Evolutionary conservation across 1,140 invertebrate species (phyloP).

Genomic region (Mamestra configurata): DNA sequence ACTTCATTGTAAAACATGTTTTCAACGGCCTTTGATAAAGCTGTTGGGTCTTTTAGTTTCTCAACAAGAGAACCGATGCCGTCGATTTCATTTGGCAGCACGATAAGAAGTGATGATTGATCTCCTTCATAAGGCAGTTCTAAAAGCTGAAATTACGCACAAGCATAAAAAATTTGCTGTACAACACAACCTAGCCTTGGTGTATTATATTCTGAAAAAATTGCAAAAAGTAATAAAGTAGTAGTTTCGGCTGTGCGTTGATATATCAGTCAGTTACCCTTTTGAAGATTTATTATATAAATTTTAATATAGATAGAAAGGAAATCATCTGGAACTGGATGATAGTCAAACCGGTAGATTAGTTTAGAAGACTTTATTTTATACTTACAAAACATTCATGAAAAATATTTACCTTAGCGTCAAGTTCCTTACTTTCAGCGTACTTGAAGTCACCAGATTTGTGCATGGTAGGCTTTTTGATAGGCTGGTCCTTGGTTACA

Average conservation of each 20-base stretch:
- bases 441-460: constrained; percentile 67
- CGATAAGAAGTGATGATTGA: constrained; percentile 69
- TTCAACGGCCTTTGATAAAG: constrained; percentile 61
- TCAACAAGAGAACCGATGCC: constrained; percentile 67
- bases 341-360: too few species aligned
- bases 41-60: constrained; percentile 67
- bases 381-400: too few species aligned
- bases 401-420: constrained; percentile 70
- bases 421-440: constrained; percentile 67
- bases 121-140: constrained; percentile 75
- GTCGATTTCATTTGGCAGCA: constrained; percentile 74
- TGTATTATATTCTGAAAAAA: too few species aligned
- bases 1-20: constrained; percentile 67
- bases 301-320: too few species aligned
- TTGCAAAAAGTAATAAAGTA: too few species aligned
- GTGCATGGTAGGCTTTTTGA: constrained; percentile 74
- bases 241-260: too few species aligned
- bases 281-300: too few species aligned
- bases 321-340: too few species aligned
- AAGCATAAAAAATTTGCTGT: too few species aligned
- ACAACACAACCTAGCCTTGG: too few species aligned
- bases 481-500: constrained; percentile 66
- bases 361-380: too few species aligned
- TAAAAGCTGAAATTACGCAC: constrained; percentile 66
- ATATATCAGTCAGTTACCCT: too few species aligned